Percentiles rank a stretch among this genome's conserved stretches.
Evolutionary conservation across 2,113 vertebrate genomes (phyloP).

Genomic region (Ploceus nigricollis): DNA sequence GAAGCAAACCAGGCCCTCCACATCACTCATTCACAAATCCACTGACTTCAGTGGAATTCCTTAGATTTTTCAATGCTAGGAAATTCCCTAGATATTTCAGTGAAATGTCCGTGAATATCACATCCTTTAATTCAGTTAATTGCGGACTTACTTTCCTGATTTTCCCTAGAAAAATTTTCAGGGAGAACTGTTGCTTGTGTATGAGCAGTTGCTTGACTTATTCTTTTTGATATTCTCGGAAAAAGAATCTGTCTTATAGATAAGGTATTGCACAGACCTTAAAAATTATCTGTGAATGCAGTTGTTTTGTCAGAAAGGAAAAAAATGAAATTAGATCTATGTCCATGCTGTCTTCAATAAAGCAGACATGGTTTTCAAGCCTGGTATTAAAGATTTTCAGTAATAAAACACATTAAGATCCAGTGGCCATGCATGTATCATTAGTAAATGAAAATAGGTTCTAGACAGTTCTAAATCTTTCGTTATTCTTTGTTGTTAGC

Average conservation of each 20-base stretch:
- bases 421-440: not conserved
- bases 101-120: not conserved
- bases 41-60: not conserved
- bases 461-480: not conserved
- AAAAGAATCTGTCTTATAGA: not conserved
- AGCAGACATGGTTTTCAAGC: not conserved
- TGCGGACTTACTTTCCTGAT: not conserved
- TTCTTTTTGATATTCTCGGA: not conserved
- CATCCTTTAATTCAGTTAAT: not conserved
- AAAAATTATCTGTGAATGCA: not conserved
- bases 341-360: not conserved
- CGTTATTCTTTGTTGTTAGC: not conserved
- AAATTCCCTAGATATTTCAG: not conserved
- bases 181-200: not conserved
- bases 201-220: not conserved
- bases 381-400: not conserved
- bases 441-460: not conserved
- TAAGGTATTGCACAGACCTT: not conserved
- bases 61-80: not conserved
- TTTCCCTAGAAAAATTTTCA: not conserved
- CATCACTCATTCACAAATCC: not conserved
- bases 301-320: not conserved
- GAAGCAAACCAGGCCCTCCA: not conserved
- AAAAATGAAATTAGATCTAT: not conserved
- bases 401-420: not conserved